Base-by-base conservation (phyloP, 2,113 vertebrate species). In the Pteronura brasiliensis region DNA sequence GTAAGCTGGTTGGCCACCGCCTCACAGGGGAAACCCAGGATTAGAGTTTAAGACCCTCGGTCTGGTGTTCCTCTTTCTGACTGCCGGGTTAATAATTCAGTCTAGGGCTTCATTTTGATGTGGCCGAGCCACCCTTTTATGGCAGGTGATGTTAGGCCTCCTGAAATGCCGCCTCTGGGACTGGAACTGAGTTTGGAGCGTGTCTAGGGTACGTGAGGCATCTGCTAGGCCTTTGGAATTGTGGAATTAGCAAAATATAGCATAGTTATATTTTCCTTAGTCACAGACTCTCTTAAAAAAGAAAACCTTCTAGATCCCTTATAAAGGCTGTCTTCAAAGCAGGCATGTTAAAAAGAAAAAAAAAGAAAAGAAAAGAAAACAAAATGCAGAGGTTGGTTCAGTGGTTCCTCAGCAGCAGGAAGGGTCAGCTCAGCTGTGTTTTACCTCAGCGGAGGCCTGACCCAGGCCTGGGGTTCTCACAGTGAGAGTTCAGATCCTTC, bases 251-350 rank as follows among this genome's bases (percentile, higher is more conserved):
- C 31, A 67, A 94, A 95, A 87, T 39, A 44, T 20, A 94, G 31
- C 44, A 84, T 44, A 42, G 65, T 84, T 84, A 52, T 77, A 55
- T 82, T 72, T 95, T 86, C 29, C 36, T 74, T 79, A 88, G 86
- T 86, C 67, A 96, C 15, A 74, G 55, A 44, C 20, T 85, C 36
- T 96, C 59, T 88, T 80, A 84, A 67, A 69, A 88, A 93, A 86
- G 47, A 57, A 81, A 67, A 79, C 34, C 29, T 72, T 83, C 85
- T 88, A 72, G 76, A 91, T 65, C 27, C 49, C 34, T 67, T 85
- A 72, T n/a, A 90, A 94, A 88, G 49, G 20, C 15, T 67, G 17
- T 71, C 57, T 97, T 81, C 81, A 89, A 96, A 94, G 42, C 44
- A 74, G 94, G 36, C 44, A 95, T 49, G 61, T 34, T 25, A 25